Evolutionary conservation across 2,113 vertebrate species (phyloP).

Genomic region (Clinocottus analis): DNA sequence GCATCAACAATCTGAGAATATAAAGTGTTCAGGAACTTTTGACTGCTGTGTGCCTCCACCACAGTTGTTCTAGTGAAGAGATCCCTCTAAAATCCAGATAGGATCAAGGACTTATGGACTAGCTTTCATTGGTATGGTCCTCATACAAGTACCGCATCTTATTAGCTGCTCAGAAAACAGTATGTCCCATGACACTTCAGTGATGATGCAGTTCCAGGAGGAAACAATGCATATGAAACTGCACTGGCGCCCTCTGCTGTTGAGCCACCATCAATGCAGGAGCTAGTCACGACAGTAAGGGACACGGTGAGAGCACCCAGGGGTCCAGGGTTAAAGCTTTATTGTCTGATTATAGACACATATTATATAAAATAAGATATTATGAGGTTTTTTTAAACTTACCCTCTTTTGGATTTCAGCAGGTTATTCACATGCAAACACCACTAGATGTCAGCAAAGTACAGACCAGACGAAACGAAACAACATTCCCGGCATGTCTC

Average conservation of each 20-base stretch:
- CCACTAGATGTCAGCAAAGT: background rate
- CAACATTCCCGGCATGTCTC: too few species aligned
- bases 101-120: background rate
- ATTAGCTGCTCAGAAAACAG: too few species aligned
- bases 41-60: background rate
- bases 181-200: too few species aligned
- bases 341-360: background rate
- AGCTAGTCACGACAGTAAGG: background rate
- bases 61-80: background rate
- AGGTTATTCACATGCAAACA: background rate
- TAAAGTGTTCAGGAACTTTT: background rate
- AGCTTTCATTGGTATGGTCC: background rate
- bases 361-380: background rate
- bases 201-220: background rate
- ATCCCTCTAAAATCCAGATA: background rate
- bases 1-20: background rate
- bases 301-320: background rate
- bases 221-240: background rate
- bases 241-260: background rate
- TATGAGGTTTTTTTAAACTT: background rate
- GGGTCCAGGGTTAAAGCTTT: background rate
- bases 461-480: too few species aligned
- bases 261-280: background rate
- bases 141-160: background rate
- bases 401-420: background rate